Conservation (phyloP, 2,797 vertebrate genomes). For the Parauchenoglanis ngamensis region DNA sequence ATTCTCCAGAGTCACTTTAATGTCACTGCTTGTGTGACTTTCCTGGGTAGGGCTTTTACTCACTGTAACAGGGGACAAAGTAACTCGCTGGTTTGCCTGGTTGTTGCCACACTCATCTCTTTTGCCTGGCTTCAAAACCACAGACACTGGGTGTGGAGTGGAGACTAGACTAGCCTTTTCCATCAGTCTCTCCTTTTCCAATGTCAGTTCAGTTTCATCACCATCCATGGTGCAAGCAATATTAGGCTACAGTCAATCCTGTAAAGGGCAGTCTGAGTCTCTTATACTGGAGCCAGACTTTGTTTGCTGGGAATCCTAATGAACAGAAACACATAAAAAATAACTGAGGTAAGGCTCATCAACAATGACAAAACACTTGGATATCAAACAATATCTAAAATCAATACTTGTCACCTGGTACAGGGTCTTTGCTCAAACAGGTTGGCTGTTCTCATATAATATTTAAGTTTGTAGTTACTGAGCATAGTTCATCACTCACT, state of each 20-base stretch:
- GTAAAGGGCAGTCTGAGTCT: not conserved
- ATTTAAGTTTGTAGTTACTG: not conserved
- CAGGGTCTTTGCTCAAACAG: not conserved
- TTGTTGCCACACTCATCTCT: conserved; percentile 73
- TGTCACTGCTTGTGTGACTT: conserved; percentile 72
- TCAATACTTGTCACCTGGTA: not conserved
- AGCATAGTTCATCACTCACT: not conserved
- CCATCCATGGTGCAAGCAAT: conserved; percentile 35
- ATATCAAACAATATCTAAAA: not conserved
- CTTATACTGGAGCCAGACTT: conserved; percentile 28
- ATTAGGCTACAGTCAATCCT: conserved; percentile 2
- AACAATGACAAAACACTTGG: not conserved
- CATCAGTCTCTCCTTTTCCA: conserved; percentile 35
- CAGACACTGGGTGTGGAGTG: conserved; percentile 75
- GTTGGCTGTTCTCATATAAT: not conserved
- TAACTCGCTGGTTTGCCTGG: conserved; percentile 69
- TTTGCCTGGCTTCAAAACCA: conserved; percentile 74
- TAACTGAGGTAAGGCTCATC: not conserved
- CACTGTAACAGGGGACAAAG: conserved; percentile 42
- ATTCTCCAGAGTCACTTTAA: conserved; percentile 88
- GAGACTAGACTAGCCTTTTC: conserved; percentile 53
- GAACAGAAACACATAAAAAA: not conserved
- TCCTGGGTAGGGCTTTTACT: conserved; percentile 43
- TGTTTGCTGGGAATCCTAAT: conserved; percentile 14
- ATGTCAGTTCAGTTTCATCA: conserved; percentile 29